Evolutionary conservation across 2,797 vertebrate genomes (phyloP).

Genomic region (Sebastes variabilis): DNA sequence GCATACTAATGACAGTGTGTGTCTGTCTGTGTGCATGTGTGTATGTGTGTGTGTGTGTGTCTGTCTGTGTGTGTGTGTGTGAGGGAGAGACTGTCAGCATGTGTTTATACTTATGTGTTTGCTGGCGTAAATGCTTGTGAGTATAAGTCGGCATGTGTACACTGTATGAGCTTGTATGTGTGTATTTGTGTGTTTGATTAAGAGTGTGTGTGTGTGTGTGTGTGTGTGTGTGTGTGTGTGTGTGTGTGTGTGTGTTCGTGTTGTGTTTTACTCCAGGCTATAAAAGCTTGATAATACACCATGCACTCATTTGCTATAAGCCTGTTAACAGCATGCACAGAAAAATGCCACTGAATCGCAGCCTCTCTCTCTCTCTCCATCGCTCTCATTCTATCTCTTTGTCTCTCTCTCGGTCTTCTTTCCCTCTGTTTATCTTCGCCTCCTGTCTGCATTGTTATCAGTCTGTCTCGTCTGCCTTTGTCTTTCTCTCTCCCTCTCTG

Average conservation of each 20-base stretch:
- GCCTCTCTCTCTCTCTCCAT: constrained; percentile 11
- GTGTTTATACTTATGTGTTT: constrained; percentile 63
- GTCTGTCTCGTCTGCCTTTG: constrained; percentile 32
- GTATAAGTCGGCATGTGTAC: constrained; percentile 30
- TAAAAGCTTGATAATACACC: constrained; percentile 75
- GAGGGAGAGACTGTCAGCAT: constrained; percentile 42
- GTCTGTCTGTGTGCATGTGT: constrained; percentile 31
- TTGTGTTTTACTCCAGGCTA: constrained; percentile 67
- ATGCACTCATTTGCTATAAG: constrained; percentile 81
- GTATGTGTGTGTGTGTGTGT: constrained; percentile 29
- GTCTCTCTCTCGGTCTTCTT: constrained; percentile 7
- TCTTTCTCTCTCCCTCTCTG: constrained; percentile 8
- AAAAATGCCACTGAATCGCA: constrained; percentile 67
- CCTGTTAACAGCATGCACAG: constrained; percentile 74
- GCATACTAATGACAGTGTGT: constrained; percentile 75
- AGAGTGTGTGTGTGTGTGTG: constrained; percentile 41
- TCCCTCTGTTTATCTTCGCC: constrained; percentile 22
- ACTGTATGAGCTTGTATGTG: constrained; percentile 22
- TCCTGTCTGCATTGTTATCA: constrained; percentile 42
- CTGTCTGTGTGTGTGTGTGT: constrained; percentile 13
- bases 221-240: constrained; percentile 44
- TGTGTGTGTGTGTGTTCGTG: constrained; percentile 48
- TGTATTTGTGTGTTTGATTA: constrained; percentile 47
- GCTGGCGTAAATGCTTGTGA: constrained; percentile 49
- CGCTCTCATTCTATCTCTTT: constrained; percentile 6